A percentile compares a stretch with the other conserved stretches of the same genome.
These are phyloP conservation scores for Pollenia amentaria DNA, from an alignment of 2,888 invertebrate genomes.

Conservation along the genomic window DNA sequence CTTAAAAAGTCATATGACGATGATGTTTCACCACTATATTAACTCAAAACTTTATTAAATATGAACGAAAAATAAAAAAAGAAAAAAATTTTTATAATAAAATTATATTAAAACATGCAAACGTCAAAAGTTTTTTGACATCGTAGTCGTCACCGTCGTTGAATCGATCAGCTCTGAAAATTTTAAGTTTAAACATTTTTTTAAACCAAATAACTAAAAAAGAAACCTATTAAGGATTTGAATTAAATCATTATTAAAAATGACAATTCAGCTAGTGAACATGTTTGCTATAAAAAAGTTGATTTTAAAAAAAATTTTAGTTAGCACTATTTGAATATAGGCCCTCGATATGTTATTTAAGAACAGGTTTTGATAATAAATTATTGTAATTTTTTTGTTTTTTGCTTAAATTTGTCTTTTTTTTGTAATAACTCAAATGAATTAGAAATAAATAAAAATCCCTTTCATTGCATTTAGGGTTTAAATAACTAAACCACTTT, in stretches of 20 bases:
- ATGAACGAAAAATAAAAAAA: not conserved
- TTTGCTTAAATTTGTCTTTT: too few relatives aligned
- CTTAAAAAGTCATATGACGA: slow-evolving; percentile 21
- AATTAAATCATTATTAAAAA: too few relatives aligned
- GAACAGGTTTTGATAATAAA: too few relatives aligned
- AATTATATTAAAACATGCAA: slow-evolving; percentile 45
- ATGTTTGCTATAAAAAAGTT: too few relatives aligned
- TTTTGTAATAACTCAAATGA: not conserved
- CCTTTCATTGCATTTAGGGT: slow-evolving; percentile 8
- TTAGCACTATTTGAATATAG: too few relatives aligned
- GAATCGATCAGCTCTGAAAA: not conserved
- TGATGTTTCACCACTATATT: slow-evolving; percentile 19
- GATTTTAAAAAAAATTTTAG: too few relatives aligned
- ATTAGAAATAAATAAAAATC: slow-evolving; percentile 25
- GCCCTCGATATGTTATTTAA: too few relatives aligned
- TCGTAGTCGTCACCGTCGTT: slow-evolving; percentile 7
- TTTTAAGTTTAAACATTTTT: slow-evolving; percentile 6
- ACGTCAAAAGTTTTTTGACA: slow-evolving; percentile 54
- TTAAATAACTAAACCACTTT: slow-evolving; percentile 51
- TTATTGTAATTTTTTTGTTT: too few relatives aligned
- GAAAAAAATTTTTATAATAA: slow-evolving; percentile 12
- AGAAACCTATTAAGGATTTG: slow-evolving; percentile 9
- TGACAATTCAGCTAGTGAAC: too few relatives aligned
- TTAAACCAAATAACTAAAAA: not conserved
- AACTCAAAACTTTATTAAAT: not conserved